These are phyloP conservation scores for Dryomyza anilis DNA, from an alignment of 2,888 invertebrate genomes.

Conservation along the genomic window DNA sequence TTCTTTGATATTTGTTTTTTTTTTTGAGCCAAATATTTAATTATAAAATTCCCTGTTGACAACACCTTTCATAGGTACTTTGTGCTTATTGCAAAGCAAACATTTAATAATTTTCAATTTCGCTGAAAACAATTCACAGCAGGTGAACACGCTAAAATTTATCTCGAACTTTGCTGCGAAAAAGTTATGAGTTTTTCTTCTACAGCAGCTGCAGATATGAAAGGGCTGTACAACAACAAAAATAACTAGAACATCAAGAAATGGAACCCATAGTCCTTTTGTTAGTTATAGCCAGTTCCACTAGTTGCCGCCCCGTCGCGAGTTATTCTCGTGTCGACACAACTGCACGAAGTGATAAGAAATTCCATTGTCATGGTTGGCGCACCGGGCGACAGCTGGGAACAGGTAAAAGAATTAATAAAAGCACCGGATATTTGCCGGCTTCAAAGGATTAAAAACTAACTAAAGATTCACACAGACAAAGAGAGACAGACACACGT, in stretches of 20 bases:
- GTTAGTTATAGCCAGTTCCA: too few relatives aligned
- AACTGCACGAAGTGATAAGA: slow-evolving; percentile 12
- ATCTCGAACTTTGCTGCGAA: not conserved
- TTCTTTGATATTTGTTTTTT: too few relatives aligned
- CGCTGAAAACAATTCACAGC: slow-evolving; percentile 2
- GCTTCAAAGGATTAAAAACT: slow-evolving; percentile 19
- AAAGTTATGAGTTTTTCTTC: slow-evolving; percentile 9
- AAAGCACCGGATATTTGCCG: slow-evolving; percentile 3
- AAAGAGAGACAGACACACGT: too few relatives aligned
- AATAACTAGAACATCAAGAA: not conserved
- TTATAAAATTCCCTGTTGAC: not conserved
- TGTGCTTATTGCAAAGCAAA: not conserved
- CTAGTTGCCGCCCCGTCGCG: too few relatives aligned
- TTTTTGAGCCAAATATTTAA: too few relatives aligned
- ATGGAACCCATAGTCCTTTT: too few relatives aligned
- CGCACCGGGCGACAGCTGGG: slow-evolving; percentile 13
- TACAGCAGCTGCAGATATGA: too few relatives aligned
- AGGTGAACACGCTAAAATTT: slow-evolving; percentile 11
- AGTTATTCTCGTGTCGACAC: not conserved
- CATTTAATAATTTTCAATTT: not conserved
- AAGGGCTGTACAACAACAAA: not conserved
- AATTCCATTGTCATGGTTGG: slow-evolving; percentile 10
- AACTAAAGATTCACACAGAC: not conserved
- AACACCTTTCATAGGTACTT: not conserved
- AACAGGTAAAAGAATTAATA: slow-evolving; percentile 11